Conservation (phyloP, 2,888 invertebrate genomes). For the Calliopum simillimum region DNA sequence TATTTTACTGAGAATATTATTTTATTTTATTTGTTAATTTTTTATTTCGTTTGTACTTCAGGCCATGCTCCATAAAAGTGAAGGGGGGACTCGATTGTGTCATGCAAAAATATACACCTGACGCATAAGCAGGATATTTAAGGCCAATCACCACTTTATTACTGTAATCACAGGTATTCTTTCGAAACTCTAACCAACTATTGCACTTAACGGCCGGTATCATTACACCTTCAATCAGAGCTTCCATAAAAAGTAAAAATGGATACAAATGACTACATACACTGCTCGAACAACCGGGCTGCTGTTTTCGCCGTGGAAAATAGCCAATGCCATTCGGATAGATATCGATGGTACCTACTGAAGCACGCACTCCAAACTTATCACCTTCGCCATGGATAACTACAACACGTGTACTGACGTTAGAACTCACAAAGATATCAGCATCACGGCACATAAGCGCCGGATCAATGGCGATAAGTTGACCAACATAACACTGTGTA, state of each 20-base stretch:
- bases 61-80: slow-evolving; percentile 57
- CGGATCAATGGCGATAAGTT: slow-evolving; percentile 61
- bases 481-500: slow-evolving; percentile 44
- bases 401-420: slow-evolving; percentile 52
- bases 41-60: slow-evolving; percentile 48
- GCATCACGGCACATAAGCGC: slow-evolving; percentile 57
- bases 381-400: slow-evolving; percentile 62
- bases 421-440: slow-evolving; percentile 55
- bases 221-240: slow-evolving; percentile 57
- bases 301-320: slow-evolving; percentile 54
- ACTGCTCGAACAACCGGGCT: slow-evolving; percentile 59
- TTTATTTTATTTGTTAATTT: background rate
- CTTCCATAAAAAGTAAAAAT: slow-evolving; percentile 61
- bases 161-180: slow-evolving; percentile 52
- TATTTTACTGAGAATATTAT: too few relatives aligned
- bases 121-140: slow-evolving; percentile 53
- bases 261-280: slow-evolving; percentile 62
- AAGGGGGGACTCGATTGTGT: slow-evolving; percentile 60
- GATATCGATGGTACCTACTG: slow-evolving; percentile 58
- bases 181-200: slow-evolving; percentile 58
- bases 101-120: slow-evolving; percentile 57
- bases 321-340: slow-evolving; percentile 63
- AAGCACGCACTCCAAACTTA: slow-evolving; percentile 54
- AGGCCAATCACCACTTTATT: slow-evolving; percentile 56
- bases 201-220: slow-evolving; percentile 60